Base-by-base conservation (phyloP, 2,888 invertebrate genomes). In the Scaptomyza reducta region DNA sequence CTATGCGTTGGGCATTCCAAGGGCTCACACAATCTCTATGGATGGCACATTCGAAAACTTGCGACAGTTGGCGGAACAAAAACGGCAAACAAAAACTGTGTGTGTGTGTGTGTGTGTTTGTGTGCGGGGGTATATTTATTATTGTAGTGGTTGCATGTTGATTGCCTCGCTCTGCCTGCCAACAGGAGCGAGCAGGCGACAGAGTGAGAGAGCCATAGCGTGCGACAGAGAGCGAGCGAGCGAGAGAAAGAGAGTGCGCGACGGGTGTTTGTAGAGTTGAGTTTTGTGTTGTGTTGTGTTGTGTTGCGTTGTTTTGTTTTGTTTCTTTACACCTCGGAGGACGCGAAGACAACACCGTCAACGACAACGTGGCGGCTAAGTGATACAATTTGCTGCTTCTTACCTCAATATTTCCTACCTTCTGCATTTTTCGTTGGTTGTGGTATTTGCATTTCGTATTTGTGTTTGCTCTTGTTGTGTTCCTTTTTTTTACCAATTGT, bases 351-450 rank as follows among this genome's bases (percentile, higher is more conserved):
- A 50, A 51, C 61, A 31, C 49, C 16, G 55, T 25, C 69, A 33
- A 9, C 82, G 82, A 41, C 82, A 82, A 82, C 86, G 84, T 63
- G 88, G 80, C 88, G 82, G 82, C 87, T 83, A 74, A 83, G 86
- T 83, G 84, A 83, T 83, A 79, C 68, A 68, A 68, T 66, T 70
- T 57, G 66, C 66, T 74, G 61, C 62, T 41, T 11, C 38, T 10
- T 45, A 35, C 49, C 42, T 38, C 10, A 18, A 47, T 33, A 53
- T 27, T 29, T n/a, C 42, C 31, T 58, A 67, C 55, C 13, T 35
- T 44, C 46, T 47, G 29, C 22, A 31, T 38, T 33, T 45, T 38
- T 38, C 1, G 14, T 22, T 5, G 2, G 6, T 27, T 27, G 7
- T 38, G 27, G 16, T 27, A 5, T 27, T 25, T 44, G 44, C 57